Evolutionary conservation across 2,888 invertebrate genomes (phyloP), one percentile per base, ranked within the genome.

Genomic region (Nematopogon swammerdamellus): DNA sequence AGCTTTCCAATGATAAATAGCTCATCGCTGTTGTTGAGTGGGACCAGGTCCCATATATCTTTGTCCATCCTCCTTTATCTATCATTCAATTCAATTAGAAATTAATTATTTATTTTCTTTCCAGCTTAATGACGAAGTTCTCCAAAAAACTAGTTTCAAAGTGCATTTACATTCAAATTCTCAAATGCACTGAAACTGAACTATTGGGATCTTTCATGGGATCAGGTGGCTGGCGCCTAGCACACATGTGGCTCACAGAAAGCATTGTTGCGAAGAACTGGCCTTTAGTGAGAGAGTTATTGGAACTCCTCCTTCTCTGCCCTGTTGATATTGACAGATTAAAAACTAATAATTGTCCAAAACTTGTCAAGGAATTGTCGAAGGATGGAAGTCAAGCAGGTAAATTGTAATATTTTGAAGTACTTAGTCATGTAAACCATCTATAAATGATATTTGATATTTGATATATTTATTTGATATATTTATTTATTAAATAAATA

Each of bases 141-240:
- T 95, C 95, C 1, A 94, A 92, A 69, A 97, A 96, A 72, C 81
- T 97, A 57, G 96, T 97, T 49, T 95, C 94, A 59, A 95, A 95
- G 81, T 96, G 96, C 77, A 91, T 96, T 62, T 97, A 96, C 65
- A 88, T 95, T 60, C 91, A 95, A 68, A 95, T 97, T 62, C 76
- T 97, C 52, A 92, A 92, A 70, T 88, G 89, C 54, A 95, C 96
- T 11, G 87, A 90, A 64, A 85, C 88, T 5, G 89, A 91, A 55
- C 80, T 95, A 53, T 80, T 97, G 49, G 90, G 90, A 53, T 85
- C 89, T 83, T 95, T 96, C 68, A 91, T 97, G 89, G 85, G 86
- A 51, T 88, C 87, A 52, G 95, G 94, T 56, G 97, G 96, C 45
- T 98, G 97, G 97, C 85, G 88, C 57, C 82, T 95, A 51, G 87